phyloP scores from a whole-genome alignment of 2,888 invertebrate species.

The Catocala sponsa region DNA sequence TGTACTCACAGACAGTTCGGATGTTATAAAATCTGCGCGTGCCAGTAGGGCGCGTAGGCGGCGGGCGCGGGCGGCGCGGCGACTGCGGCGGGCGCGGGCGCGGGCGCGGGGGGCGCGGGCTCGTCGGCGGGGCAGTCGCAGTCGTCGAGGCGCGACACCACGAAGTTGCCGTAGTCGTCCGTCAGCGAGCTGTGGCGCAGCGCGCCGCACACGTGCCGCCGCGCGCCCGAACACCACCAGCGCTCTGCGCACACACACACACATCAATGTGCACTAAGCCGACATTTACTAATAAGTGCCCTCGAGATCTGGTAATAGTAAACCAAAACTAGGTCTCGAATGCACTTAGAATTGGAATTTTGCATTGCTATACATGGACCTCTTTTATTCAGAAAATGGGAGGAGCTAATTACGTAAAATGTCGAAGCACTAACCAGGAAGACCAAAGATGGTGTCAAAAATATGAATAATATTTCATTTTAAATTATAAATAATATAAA shows the following conservation, averaged over 20 bases:
- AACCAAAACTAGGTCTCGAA: too few relatives aligned
- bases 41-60: slow-evolving; percentile 59
- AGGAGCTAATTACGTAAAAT: too few relatives aligned
- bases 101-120: slow-evolving; percentile 34
- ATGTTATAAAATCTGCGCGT: slow-evolving; percentile 62
- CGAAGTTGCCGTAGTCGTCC: slow-evolving; percentile 87
- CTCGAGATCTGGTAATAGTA: too few relatives aligned
- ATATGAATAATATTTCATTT: slow-evolving; percentile 82
- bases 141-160: slow-evolving; percentile 75
- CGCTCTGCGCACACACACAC: slow-evolving; percentile 60
- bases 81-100: slow-evolving; percentile 29
- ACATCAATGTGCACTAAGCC: not conserved
- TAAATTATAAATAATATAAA: slow-evolving; percentile 77
- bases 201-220: slow-evolving; percentile 79
- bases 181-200: slow-evolving; percentile 81
- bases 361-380: too few relatives aligned
- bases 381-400: too few relatives aligned
- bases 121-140: slow-evolving; percentile 75
- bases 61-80: slow-evolving; percentile 23
- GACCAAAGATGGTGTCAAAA: slow-evolving; percentile 84
- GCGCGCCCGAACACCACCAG: slow-evolving; percentile 71
- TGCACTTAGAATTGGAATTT: too few relatives aligned
- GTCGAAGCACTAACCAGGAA: too few relatives aligned
- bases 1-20: slow-evolving; percentile 18
- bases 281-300: too few relatives aligned